Base-by-base conservation (phyloP, 2,797 vertebrate species). In the Centroberyx gerrardi region DNA sequence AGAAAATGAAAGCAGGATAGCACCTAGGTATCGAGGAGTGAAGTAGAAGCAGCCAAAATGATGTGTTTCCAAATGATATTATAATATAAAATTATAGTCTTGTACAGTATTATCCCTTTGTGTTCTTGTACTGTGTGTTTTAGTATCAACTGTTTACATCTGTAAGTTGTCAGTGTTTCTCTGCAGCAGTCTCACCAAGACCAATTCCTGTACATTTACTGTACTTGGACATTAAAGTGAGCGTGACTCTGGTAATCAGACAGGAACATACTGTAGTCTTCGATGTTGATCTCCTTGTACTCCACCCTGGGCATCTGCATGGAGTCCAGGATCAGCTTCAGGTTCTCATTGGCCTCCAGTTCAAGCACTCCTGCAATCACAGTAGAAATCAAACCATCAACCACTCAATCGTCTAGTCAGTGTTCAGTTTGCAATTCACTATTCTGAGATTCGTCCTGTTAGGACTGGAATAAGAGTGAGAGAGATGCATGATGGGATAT, bases 301-400 rank as follows among this genome's bases (percentile, higher is more conserved):
- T 99, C 97, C 66, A 95, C 92, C 38, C 69, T 95, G 29, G 98
- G 98, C 96, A 99, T 98, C 95, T 99, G 98, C 86, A 97, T 95
- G 55, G 95, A 94, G 52, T 93, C 94, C 64, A 98, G 78, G 0
- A 90, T 92, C 79, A 70, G 81, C 87, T 93, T 94, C 42, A 99
- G 93, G 12, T 95, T 95, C 64, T 95, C 95, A 8, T 99, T 99
- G 72, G 86, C 90, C 87, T 99, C 98, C 56, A 99, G 92, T 67
- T 96, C 96, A 68, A 94, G 93, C 0, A 97, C 93, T 81, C 97
- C 97, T 95, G 90, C 54, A 88, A 94, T 87, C 71, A 87, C 83
- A 93, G 83, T 0, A 55, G 17, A 63, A 3, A 52, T 14, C 0
- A 68, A 13, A 53, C 0, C 0, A 51, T 4, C 4, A 6, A 29